phyloP scores from a whole-genome alignment of 92 coral and sea anemone species.

The Blastomussa wellsi region DNA sequence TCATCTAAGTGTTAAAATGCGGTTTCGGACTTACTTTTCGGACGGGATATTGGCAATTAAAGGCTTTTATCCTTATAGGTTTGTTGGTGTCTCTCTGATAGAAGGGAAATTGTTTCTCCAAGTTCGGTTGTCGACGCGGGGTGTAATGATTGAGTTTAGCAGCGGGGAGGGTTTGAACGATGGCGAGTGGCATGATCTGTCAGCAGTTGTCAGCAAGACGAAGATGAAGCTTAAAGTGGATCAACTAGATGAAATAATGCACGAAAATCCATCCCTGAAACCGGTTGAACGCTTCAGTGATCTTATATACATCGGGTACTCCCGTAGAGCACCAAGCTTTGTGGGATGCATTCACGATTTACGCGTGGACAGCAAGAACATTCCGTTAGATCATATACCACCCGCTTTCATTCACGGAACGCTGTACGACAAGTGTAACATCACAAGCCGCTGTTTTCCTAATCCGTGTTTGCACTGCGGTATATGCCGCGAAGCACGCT shows the following conservation, averaged over 20 bases:
- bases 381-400: constrained; percentile 40
- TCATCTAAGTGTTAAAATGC: constrained; percentile 56
- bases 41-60: constrained; percentile 72
- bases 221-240: constrained; percentile 71
- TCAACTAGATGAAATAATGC: constrained; percentile 58
- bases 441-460: constrained; percentile 72
- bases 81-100: constrained; percentile 30
- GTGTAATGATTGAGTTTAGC: constrained; percentile 45
- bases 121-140: constrained; percentile 48
- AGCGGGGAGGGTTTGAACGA: constrained; percentile 73
- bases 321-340: constrained; percentile 60
- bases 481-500: constrained; percentile 57
- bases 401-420: constrained; percentile 12
- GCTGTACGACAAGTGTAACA: constrained; percentile 33
- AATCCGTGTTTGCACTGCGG: constrained; percentile 78
- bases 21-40: constrained; percentile 78
- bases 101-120: constrained; percentile 51
- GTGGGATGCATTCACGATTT: constrained; percentile 83
- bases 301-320: constrained; percentile 60
- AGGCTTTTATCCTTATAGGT: constrained; percentile 42
- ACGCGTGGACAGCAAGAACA: constrained; percentile 48
- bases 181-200: constrained; percentile 86
- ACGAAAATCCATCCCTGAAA: constrained; percentile 61
- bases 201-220: constrained; percentile 58
- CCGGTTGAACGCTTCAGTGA: constrained; percentile 29